These are phyloP conservation scores for Carabus problematicus DNA, from an alignment of 2,888 invertebrate genomes.

Conservation along the genomic window DNA sequence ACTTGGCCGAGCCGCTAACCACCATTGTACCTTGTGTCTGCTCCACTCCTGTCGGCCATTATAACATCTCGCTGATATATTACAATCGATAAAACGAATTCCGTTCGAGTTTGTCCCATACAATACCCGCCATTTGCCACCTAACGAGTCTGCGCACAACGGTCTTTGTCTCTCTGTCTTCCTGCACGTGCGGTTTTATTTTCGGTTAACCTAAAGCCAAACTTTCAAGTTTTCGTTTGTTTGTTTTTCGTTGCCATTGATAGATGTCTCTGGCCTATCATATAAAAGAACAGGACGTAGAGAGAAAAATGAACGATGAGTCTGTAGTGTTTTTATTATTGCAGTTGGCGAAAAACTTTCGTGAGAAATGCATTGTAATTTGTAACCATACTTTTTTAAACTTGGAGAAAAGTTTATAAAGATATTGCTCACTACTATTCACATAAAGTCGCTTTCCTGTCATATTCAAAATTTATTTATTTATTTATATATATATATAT, in stretches of 20 bases:
- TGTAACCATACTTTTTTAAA: not conserved
- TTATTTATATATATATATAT: too few relatives aligned
- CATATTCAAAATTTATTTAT: too few relatives aligned
- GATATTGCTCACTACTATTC: not conserved
- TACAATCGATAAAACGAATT: slow-evolving; percentile 39
- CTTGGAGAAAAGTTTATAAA: slow-evolving; percentile 3
- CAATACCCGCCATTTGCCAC: slow-evolving; percentile 24
- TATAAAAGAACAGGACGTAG: slow-evolving; percentile 23
- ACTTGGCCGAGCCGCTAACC: too few relatives aligned
- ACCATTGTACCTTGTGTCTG: too few relatives aligned
- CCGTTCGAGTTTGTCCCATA: slow-evolving; percentile 36
- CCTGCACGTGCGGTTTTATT: slow-evolving; percentile 23
- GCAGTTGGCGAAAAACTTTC: slow-evolving; percentile 6
- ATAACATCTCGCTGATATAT: slow-evolving; percentile 35
- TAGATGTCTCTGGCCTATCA: slow-evolving; percentile 19
- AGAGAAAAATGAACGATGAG: not conserved
- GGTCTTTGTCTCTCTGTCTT: not conserved
- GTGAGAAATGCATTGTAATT: slow-evolving; percentile 3
- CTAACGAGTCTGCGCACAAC: slow-evolving; percentile 21
- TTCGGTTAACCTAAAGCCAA: slow-evolving; percentile 14
- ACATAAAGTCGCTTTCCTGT: too few relatives aligned
- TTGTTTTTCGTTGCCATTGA: slow-evolving; percentile 22
- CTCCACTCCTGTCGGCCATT: slow-evolving; percentile 22
- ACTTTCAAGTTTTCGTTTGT: slow-evolving; percentile 17
- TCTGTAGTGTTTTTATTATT: slow-evolving; percentile 31